A percentile compares a stretch with the other conserved stretches of the same genome.
phyloP scores from a whole-genome alignment of 1,140 invertebrate genomes.

The Tyrophagus putrescentiae region DNA sequence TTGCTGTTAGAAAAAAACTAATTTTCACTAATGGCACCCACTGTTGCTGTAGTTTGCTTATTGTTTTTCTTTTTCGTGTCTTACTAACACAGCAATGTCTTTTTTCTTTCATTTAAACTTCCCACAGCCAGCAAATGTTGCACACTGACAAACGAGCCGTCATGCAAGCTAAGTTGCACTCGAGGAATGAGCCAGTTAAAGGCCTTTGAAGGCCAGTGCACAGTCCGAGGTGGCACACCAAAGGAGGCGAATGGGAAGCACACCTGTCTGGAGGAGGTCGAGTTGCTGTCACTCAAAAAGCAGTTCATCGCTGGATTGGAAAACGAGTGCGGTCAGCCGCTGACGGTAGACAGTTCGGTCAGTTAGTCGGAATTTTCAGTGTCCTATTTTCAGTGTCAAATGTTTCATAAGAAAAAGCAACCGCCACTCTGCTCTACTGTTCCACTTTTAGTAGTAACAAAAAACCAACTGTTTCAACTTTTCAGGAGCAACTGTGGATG shows the following conservation, averaged over 20 bases:
- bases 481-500: conserved; percentile 5
- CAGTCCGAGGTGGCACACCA: neutral
- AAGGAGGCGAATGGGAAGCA: neutral
- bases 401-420: too few species aligned
- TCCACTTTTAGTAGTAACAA: neutral
- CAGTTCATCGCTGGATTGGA: neutral
- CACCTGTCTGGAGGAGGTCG: neutral
- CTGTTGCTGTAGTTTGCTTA: too few species aligned
- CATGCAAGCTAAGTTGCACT: neutral
- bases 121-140: neutral
- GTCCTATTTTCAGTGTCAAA: too few species aligned
- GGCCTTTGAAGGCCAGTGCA: too few species aligned
- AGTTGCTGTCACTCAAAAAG: neutral
- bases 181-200: too few species aligned
- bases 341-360: too few species aligned
- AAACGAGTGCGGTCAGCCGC: neutral
- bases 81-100: too few species aligned
- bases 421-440: neutral
- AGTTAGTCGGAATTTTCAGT: too few species aligned
- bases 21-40: too few species aligned
- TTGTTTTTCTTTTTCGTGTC: too few species aligned
- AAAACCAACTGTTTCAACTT: neutral
- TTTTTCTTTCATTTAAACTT: neutral
- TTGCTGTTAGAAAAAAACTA: too few species aligned
- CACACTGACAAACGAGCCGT: neutral